Percentiles rank a stretch among this genome's conserved stretches.
These are phyloP conservation scores for Kryptopterus vitreolus DNA, from an alignment of 2,797 vertebrate genomes.

Conservation along the genomic window DNA sequence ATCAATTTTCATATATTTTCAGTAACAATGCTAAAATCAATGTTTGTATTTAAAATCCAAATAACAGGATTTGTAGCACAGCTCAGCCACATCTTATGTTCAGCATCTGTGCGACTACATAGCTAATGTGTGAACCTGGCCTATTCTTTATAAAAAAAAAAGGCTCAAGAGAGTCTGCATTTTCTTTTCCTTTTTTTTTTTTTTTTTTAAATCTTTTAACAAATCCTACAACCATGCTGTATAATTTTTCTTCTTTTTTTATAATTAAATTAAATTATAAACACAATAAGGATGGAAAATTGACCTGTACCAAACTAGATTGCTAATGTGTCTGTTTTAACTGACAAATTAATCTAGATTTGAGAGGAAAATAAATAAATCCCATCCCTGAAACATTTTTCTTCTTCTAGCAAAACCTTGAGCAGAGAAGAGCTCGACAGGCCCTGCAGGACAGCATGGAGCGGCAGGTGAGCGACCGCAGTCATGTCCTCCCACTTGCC, in stretches of 20 bases:
- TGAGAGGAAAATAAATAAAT: no score
- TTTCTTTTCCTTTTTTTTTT: no score
- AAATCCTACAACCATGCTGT: background rate
- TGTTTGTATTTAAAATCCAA: no score
- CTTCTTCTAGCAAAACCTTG: constrained; percentile 85
- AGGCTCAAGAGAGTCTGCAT: no score
- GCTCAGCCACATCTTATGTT: no score
- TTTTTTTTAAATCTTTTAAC: background rate
- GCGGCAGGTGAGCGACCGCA: constrained; percentile 78
- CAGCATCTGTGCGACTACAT: no score
- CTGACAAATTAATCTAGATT: background rate
- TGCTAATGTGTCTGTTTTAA: background rate
- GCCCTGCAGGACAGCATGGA: constrained; percentile 74
- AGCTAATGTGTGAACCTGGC: no score
- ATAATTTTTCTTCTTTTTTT: background rate
- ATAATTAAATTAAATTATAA: background rate
- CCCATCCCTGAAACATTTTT: background rate
- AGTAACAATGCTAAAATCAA: no score
- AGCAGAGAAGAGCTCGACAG: constrained; percentile 77
- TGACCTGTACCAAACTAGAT: background rate
- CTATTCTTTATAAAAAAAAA: no score
- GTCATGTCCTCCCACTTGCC: background rate
- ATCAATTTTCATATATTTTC: no score
- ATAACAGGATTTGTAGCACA: no score
- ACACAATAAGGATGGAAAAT: no score